Conservation (phyloP, 2,888 invertebrate genomes). For the Drosophila picticornis region DNA sequence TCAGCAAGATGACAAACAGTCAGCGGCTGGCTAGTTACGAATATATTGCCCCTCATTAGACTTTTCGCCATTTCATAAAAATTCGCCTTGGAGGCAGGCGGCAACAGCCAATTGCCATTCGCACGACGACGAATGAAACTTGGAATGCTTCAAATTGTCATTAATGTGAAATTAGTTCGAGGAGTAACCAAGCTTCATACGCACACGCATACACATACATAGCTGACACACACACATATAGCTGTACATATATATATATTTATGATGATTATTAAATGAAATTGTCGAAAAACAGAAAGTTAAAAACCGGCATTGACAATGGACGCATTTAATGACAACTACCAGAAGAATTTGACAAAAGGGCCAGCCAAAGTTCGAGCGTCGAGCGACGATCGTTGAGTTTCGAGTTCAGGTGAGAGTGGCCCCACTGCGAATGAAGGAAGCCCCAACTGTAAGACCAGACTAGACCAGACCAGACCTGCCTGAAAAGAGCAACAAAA, state of each 20-base stretch:
- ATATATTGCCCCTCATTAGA: conserved; percentile 67
- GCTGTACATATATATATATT: conserved; percentile 8
- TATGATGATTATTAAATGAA: conserved; percentile 64
- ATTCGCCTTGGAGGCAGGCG: conserved; percentile 16
- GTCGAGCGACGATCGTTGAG: not conserved
- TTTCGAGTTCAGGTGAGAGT: conserved; percentile 57
- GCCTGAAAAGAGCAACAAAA: conserved; percentile 27
- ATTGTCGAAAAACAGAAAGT: conserved; percentile 74
- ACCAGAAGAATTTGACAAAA: conserved; percentile 67
- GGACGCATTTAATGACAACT: conserved; percentile 64
- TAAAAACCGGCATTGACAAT: conserved; percentile 62
- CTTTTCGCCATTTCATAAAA: conserved; percentile 11
- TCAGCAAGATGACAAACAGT: conserved; percentile 20
- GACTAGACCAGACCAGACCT: not conserved
- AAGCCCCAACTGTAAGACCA: conserved; percentile 11
- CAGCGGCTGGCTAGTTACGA: conserved; percentile 45
- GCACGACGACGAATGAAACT: conserved; percentile 42
- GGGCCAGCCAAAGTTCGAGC: conserved; percentile 22
- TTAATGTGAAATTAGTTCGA: conserved; percentile 2
- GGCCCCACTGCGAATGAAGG: conserved; percentile 26
- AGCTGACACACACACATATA: not conserved
- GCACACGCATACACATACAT: not conserved
- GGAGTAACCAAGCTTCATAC: not conserved
- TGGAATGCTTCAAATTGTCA: conserved; percentile 14
- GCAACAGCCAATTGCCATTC: conserved; percentile 27